Evolutionary conservation across 2,888 invertebrate genomes (phyloP).

Genomic region (Amiota mariae): DNA sequence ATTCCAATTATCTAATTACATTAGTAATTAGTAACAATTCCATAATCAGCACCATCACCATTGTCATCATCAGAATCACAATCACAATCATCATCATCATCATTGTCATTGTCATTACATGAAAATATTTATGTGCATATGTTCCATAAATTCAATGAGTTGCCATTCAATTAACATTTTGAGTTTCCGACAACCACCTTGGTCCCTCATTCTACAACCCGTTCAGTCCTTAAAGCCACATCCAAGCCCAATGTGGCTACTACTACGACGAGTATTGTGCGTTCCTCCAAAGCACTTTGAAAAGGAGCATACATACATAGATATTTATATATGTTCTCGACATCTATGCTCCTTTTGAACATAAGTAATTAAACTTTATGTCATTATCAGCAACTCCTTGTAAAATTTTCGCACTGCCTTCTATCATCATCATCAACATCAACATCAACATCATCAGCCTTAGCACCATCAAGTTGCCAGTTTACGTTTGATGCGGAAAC

Average conservation of each 20-base stretch:
- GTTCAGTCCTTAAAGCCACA: conserved; percentile 10
- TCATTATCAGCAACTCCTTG: conserved; percentile 54
- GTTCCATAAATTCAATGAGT: conserved; percentile 55
- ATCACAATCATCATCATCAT: conserved; percentile 23
- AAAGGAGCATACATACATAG: not conserved
- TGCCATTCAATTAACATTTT: conserved; percentile 61
- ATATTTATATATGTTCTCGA: not conserved
- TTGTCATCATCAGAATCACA: conserved; percentile 32
- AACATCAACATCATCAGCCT: too few species aligned
- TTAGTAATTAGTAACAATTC: too few species aligned
- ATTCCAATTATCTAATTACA: too few species aligned
- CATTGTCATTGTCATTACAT: conserved; percentile 19
- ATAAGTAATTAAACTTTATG: conserved; percentile 58
- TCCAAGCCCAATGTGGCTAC: not conserved
- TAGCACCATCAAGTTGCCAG: not conserved
- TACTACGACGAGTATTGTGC: too few species aligned
- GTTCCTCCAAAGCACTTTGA: too few species aligned
- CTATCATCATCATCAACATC: not conserved
- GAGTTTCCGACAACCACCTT: conserved; percentile 13
- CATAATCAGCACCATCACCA: conserved; percentile 27
- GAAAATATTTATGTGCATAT: conserved; percentile 28
- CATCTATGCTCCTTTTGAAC: conserved; percentile 11
- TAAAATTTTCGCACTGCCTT: conserved; percentile 5
- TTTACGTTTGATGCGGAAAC: not conserved
- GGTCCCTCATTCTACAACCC: not conserved